A percentile compares a stretch with the other conserved stretches of the same genome.
Evolutionary conservation across 2,113 vertebrate genomes (phyloP).

Genomic region (Syrmaticus mikado): DNA sequence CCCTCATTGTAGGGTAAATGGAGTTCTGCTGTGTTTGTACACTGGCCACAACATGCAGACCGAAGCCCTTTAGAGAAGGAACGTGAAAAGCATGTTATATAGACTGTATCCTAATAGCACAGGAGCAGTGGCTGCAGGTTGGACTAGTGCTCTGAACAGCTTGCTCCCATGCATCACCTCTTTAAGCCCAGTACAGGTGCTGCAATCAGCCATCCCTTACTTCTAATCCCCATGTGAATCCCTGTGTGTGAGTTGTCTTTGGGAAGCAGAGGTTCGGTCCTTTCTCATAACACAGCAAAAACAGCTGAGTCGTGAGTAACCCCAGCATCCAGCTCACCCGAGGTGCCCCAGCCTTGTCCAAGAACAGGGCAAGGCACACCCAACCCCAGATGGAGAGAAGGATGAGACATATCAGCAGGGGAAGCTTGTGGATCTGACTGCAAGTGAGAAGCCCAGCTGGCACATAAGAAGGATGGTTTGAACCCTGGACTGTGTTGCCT

Average conservation of each 20-base stretch:
- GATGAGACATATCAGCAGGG: not conserved
- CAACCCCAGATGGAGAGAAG: not conserved
- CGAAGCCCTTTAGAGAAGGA: not conserved
- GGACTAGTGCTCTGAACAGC: not conserved
- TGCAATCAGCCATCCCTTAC: not conserved
- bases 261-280: not conserved
- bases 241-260: not conserved
- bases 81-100: not conserved
- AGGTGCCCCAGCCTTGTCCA: not conserved
- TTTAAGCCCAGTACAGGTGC: not conserved
- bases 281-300: not conserved
- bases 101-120: not conserved
- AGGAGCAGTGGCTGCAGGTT: not conserved
- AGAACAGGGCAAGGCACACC: not conserved
- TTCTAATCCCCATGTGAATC: not conserved
- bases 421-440: not conserved
- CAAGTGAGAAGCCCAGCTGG: not conserved
- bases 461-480: accelerated
- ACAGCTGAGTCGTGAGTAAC: not conserved
- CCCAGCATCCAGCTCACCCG: not conserved
- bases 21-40: not conserved
- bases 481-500: not conserved
- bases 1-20: not conserved
- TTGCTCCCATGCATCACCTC: not conserved
- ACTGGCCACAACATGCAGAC: not conserved